Conservation (phyloP, 1,140 invertebrate species). For the Sinonovacula constricta region DNA sequence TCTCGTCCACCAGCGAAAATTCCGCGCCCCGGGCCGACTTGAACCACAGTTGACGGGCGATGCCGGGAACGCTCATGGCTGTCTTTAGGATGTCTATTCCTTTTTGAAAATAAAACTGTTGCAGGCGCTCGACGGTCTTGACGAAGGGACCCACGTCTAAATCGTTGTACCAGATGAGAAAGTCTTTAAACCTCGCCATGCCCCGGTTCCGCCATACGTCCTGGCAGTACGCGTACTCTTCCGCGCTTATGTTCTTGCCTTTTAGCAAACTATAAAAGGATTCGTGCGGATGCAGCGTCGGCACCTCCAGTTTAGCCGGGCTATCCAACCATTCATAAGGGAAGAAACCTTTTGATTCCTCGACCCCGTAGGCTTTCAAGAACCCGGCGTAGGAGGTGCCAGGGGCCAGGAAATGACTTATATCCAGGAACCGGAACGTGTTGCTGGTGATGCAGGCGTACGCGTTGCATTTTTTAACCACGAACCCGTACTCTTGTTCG, state of each 20-base stretch:
- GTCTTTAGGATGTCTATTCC: constrained; percentile 50
- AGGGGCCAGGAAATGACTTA: constrained; percentile 37
- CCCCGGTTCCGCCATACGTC: constrained; percentile 37
- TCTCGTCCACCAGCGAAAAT: constrained; percentile 29
- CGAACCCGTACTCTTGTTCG: background rate
- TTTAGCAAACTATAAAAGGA: constrained; percentile 53
- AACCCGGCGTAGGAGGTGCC: constrained; percentile 37
- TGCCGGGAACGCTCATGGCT: constrained; percentile 43
- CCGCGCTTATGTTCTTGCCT: constrained; percentile 27
- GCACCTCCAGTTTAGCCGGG: constrained; percentile 24
- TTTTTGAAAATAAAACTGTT: constrained; percentile 42
- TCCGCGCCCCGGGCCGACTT: background rate
- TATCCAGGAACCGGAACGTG: constrained; percentile 47
- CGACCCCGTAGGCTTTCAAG: constrained; percentile 34
- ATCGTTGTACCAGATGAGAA: constrained; percentile 56
- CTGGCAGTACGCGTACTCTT: constrained; percentile 50
- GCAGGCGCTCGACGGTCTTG: constrained; percentile 14
- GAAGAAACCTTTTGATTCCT: constrained; percentile 51
- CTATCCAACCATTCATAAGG: constrained; percentile 57
- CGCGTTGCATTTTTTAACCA: constrained; percentile 39
- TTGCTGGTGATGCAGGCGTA: constrained; percentile 30
- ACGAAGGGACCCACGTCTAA: constrained; percentile 47
- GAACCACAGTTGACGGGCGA: constrained; percentile 35
- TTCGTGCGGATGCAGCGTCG: constrained; percentile 1
- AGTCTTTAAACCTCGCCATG: constrained; percentile 53